Conservation (phyloP, 2,888 invertebrate genomes). For the Operophtera brumata region DNA sequence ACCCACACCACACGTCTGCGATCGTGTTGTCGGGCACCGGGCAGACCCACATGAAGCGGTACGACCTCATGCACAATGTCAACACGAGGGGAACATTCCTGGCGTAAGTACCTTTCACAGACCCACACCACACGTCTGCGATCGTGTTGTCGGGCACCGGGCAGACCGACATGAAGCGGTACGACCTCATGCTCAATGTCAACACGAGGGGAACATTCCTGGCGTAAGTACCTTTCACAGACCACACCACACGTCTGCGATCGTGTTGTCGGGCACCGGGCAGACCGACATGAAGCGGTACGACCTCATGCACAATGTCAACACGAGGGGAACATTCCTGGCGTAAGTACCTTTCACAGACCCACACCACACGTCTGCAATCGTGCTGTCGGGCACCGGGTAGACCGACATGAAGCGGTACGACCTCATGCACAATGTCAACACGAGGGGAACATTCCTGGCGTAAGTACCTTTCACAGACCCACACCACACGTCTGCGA, state of each 20-base stretch:
- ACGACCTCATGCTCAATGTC: slow-evolving; percentile 97
- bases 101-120: slow-evolving; percentile 83
- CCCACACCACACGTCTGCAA: slow-evolving; percentile 97
- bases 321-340: slow-evolving; percentile 96
- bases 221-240: slow-evolving; percentile 83
- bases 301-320: slow-evolving; percentile 97
- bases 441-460: slow-evolving; percentile 96
- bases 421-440: slow-evolving; percentile 97
- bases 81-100: slow-evolving; percentile 97
- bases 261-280: slow-evolving; percentile 89
- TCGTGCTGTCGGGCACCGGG: slow-evolving; percentile 89
- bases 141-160: slow-evolving; percentile 91
- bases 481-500: slow-evolving; percentile 96
- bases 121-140: slow-evolving; percentile 95
- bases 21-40: slow-evolving; percentile 91
- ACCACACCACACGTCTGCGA: slow-evolving; percentile 96
- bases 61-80: slow-evolving; percentile 97
- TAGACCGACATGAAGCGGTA: slow-evolving; percentile 97
- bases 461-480: slow-evolving; percentile 83
- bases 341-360: slow-evolving; percentile 83
- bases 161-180: slow-evolving; percentile 96
- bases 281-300: slow-evolving; percentile 97
- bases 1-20: slow-evolving; percentile 96
- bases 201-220: slow-evolving; percentile 97
- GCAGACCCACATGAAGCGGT: slow-evolving; percentile 96